Percentiles rank a stretch among this genome's conserved stretches.
Evolutionary conservation across 2,797 vertebrate species (phyloP).

Genomic region (Lutjanus campechanus): DNA sequence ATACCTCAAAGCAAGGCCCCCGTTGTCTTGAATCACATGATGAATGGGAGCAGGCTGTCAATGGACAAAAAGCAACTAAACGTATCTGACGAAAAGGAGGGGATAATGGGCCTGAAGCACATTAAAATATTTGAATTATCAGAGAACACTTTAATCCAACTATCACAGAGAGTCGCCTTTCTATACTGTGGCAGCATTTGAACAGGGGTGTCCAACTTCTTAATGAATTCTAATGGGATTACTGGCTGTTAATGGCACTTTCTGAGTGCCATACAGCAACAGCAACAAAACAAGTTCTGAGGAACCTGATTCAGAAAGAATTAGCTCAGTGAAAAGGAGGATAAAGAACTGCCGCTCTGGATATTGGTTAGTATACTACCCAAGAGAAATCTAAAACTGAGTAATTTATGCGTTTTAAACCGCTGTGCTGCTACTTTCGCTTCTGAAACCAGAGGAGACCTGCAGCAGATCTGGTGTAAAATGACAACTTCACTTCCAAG

Average conservation of each 20-base stretch:
- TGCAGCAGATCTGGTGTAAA: constrained; percentile 17
- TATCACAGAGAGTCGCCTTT: constrained; percentile 52
- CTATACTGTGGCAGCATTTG: constrained; percentile 41
- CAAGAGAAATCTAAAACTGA: background rate
- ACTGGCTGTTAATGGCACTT: constrained; percentile 61
- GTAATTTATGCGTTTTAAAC: background rate
- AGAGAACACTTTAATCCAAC: constrained; percentile 64
- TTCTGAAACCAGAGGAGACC: constrained; percentile 21
- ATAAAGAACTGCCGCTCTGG: background rate
- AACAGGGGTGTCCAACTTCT: constrained; percentile 52
- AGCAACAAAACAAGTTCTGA: constrained; percentile 34
- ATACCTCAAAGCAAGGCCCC: constrained; percentile 58
- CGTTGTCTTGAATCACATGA: constrained; percentile 60
- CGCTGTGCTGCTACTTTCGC: background rate
- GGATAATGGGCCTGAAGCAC: constrained; percentile 64
- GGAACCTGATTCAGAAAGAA: constrained; percentile 15
- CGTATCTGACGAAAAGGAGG: constrained; percentile 42
- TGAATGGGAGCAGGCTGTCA: constrained; percentile 49
- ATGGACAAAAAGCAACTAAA: constrained; percentile 45
- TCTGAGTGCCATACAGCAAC: constrained; percentile 41
- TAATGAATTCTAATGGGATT: constrained; percentile 73
- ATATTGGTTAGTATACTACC: background rate
- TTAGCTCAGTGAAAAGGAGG: background rate
- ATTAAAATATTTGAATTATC: constrained; percentile 74
- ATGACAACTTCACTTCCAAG: constrained; percentile 36